A percentile compares a stretch with the other conserved stretches of the same genome.
Evolutionary conservation across 2,888 invertebrate species (phyloP).

Genomic region (Hirtodrosophila alboralis): DNA sequence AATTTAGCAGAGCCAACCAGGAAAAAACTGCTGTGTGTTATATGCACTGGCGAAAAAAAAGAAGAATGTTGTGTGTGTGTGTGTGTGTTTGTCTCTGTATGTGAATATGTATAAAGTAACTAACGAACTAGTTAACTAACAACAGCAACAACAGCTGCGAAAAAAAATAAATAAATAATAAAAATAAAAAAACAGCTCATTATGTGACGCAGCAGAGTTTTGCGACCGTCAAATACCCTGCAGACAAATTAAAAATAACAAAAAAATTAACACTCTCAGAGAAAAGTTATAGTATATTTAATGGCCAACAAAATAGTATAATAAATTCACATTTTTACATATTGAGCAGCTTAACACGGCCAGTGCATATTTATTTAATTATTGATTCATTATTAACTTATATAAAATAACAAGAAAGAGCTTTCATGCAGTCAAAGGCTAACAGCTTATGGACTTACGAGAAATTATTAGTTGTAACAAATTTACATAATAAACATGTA

Average conservation of each 20-base stretch:
- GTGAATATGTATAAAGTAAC: conserved; percentile 38
- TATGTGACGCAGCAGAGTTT: conserved; percentile 21
- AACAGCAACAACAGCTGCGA: conserved; percentile 31
- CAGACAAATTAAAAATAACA: conserved; percentile 8
- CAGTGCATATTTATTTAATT: too few species aligned
- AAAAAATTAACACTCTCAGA: conserved; percentile 1
- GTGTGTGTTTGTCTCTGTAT: conserved; percentile 12
- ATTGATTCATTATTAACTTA: too few species aligned
- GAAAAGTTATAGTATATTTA: too few species aligned
- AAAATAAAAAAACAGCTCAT: conserved; percentile 33
- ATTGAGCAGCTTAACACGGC: too few species aligned
- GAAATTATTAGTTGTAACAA: too few species aligned
- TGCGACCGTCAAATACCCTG: conserved; percentile 20
- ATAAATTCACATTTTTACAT: too few species aligned
- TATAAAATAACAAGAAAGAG: too few species aligned
- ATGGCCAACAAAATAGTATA: too few species aligned
- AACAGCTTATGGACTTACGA: too few species aligned
- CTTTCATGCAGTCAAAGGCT: too few species aligned
- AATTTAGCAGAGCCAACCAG: conserved; percentile 72
- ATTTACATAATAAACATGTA: too few species aligned
- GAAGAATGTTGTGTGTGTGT: conserved; percentile 17
- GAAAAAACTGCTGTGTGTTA: conserved; percentile 36
- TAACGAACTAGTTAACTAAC: conserved; percentile 69
- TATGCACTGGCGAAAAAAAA: conserved; percentile 28
- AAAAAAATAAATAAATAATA: conserved; percentile 20